phyloP scores from a whole-genome alignment of 2,113 vertebrate species.

The Lutjanus erythropterus region DNA sequence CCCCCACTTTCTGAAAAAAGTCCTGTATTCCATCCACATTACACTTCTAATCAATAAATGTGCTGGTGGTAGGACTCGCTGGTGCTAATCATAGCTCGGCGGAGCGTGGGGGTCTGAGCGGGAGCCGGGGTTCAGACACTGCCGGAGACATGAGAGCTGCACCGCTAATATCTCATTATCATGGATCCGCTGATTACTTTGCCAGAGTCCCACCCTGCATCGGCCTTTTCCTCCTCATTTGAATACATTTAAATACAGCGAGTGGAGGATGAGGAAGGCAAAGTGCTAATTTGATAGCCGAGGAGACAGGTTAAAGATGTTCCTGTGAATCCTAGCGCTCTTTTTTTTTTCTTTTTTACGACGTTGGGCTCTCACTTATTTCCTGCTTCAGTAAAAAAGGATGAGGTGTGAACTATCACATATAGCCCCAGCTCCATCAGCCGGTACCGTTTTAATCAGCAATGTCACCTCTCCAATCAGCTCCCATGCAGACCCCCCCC shows the following conservation, averaged over 20 bases:
- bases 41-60: slow-evolving; percentile 71
- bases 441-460: slow-evolving; percentile 54
- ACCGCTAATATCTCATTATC: slow-evolving; percentile 76
- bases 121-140: slow-evolving; percentile 26
- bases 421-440: slow-evolving; percentile 25
- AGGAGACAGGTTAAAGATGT: slow-evolving; percentile 69
- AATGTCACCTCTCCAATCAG: slow-evolving; percentile 59
- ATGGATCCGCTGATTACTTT: slow-evolving; percentile 74
- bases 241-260: slow-evolving; percentile 78
- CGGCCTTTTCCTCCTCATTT: slow-evolving; percentile 70
- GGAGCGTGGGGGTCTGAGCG: slow-evolving; percentile 18
- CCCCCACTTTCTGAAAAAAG: neutral
- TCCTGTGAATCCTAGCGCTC: slow-evolving; percentile 30
- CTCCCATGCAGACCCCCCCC: neutral
- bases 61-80: slow-evolving; percentile 25
- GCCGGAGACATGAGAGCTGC: slow-evolving; percentile 37
- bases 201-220: slow-evolving; percentile 50
- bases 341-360: neutral
- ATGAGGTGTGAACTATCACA: slow-evolving; percentile 55
- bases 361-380: slow-evolving; percentile 44
- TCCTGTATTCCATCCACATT: slow-evolving; percentile 42
- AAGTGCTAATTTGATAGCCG: slow-evolving; percentile 63
- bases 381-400: slow-evolving; percentile 45
- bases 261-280: slow-evolving; percentile 31
- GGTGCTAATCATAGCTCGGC: slow-evolving; percentile 60